A percentile compares a stretch with the other conserved stretches of the same genome.
These are phyloP conservation scores for Callipepla squamata DNA, from an alignment of 2,113 vertebrate species.

Conservation along the genomic window DNA sequence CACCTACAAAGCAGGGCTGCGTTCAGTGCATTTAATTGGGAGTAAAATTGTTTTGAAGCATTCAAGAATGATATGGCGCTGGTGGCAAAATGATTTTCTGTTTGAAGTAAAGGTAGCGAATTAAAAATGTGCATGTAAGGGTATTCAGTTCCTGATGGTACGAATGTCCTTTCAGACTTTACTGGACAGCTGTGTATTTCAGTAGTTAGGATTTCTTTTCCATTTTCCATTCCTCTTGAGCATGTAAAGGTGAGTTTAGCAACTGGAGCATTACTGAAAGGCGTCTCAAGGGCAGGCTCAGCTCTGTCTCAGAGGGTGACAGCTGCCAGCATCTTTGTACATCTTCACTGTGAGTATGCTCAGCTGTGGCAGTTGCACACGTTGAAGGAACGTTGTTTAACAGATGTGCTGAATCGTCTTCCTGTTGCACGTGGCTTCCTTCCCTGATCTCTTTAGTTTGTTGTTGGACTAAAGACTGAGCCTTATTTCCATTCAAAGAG, in stretches of 20 bases:
- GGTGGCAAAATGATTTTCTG: neutral
- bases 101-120: neutral
- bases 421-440: neutral
- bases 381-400: neutral
- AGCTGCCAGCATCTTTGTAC: rapidly evolving
- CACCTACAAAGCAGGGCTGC: neutral
- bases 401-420: neutral
- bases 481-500: neutral
- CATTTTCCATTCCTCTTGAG: neutral
- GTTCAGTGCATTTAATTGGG: too few species aligned
- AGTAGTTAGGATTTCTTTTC: neutral
- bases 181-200: neutral
- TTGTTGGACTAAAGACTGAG: neutral
- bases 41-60: neutral
- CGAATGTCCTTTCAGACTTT: neutral
- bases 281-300: rapidly evolving
- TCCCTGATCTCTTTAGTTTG: rapidly evolving
- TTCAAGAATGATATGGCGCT: neutral
- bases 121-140: neutral
- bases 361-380: neutral
- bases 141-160: neutral
- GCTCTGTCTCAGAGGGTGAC: neutral
- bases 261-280: neutral
- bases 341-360: neutral
- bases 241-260: neutral